phyloP scores from a whole-genome alignment of 2,888 invertebrate species.

The Andrena marginata region DNA sequence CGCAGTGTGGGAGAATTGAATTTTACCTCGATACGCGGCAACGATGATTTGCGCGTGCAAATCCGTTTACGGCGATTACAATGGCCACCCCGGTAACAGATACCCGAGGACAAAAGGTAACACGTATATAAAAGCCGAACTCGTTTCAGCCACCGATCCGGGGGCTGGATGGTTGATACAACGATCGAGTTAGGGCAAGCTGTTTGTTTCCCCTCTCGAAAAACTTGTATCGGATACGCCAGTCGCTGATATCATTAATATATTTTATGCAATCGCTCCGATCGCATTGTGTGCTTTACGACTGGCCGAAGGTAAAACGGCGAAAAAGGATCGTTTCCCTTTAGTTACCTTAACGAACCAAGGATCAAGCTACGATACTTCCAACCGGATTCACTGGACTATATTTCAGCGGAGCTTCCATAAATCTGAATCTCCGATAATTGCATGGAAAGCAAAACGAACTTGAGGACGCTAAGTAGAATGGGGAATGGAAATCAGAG shows the following conservation, averaged over 20 bases:
- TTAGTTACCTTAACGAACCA: neutral
- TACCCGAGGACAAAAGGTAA: conserved; percentile 58
- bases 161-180: neutral
- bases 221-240: conserved; percentile 16
- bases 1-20: conserved; percentile 51
- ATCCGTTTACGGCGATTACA: conserved; percentile 66
- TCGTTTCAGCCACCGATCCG: neutral
- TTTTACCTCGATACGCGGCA: conserved; percentile 59
- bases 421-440: neutral
- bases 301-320: neutral
- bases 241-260: conserved; percentile 19
- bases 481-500: neutral
- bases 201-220: neutral
- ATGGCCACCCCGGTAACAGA: conserved; percentile 57
- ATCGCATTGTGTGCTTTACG: conserved; percentile 7
- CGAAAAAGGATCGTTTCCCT: neutral
- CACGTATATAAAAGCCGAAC: conserved; percentile 33
- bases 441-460: neutral
- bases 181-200: neutral
- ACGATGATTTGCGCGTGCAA: conserved; percentile 68
- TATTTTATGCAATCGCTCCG: conserved; percentile 1
- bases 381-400: neutral
- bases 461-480: neutral
- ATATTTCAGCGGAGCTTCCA: neutral
- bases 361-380: neutral